Evolutionary conservation across 1,140 invertebrate genomes (phyloP).

Genomic region (Aphaenogaster ashmeadi): DNA sequence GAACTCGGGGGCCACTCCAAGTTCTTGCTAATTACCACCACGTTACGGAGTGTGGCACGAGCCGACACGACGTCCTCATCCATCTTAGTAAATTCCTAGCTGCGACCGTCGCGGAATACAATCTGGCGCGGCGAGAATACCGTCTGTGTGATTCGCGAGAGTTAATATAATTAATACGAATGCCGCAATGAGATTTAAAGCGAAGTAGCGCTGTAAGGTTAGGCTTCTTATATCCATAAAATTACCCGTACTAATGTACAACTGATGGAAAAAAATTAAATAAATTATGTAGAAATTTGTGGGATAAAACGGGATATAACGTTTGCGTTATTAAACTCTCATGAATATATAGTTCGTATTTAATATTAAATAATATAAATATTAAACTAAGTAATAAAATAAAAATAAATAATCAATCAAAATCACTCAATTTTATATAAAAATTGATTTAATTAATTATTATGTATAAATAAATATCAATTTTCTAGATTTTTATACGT

Average conservation of each 20-base stretch:
- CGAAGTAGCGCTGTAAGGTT: neutral
- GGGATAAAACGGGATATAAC: neutral
- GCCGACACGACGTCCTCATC: conserved; percentile 65
- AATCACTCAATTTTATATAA: neutral
- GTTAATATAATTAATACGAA: conserved; percentile 74
- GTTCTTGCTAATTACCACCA: conserved; percentile 55
- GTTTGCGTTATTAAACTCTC: neutral
- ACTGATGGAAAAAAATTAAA: neutral
- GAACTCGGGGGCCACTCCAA: conserved; percentile 41
- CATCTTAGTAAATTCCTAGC: conserved; percentile 64
- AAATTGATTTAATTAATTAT: neutral
- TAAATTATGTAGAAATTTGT: neutral
- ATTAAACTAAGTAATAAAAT: conserved; percentile 1
- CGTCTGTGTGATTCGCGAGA: conserved; percentile 53
- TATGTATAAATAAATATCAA: neutral
- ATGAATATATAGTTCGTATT: neutral
- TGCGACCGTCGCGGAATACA: conserved; percentile 57
- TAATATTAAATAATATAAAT: neutral
- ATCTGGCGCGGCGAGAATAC: conserved; percentile 31
- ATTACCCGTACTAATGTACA: neutral
- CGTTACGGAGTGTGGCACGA: conserved; percentile 48
- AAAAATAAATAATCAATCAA: neutral
- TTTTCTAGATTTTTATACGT: neutral
- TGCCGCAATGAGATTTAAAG: conserved; percentile 16
- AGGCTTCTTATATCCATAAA: neutral